These are phyloP conservation scores for Bhutanitis thaidina DNA, from an alignment of 2,888 invertebrate species.

Conservation along the genomic window DNA sequence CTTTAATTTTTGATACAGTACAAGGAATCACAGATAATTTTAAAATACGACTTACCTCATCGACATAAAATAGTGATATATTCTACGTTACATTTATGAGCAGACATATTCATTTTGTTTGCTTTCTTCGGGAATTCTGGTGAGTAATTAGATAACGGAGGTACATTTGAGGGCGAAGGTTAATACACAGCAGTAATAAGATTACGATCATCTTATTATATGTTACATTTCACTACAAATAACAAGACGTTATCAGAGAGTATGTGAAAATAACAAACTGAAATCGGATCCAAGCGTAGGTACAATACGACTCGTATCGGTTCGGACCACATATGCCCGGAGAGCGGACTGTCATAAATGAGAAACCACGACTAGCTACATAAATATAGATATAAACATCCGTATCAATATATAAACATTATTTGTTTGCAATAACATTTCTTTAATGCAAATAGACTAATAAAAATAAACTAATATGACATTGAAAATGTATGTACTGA, in stretches of 20 bases:
- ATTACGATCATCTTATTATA: conserved; percentile 9
- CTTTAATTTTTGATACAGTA: too few species aligned
- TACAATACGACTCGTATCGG: background rate
- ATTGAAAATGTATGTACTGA: too few species aligned
- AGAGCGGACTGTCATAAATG: conserved; percentile 1
- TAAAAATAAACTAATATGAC: background rate
- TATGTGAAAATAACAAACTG: conserved; percentile 6
- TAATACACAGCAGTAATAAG: background rate
- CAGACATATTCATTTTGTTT: too few species aligned
- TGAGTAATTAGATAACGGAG: conserved; percentile 11
- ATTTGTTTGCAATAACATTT: conserved; percentile 15
- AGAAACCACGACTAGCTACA: conserved; percentile 7
- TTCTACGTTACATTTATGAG: too few species aligned
- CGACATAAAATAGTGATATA: too few species aligned
- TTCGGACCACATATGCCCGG: background rate
- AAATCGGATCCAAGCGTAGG: background rate
- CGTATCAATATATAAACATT: conserved; percentile 19
- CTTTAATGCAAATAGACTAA: background rate
- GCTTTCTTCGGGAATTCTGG: background rate
- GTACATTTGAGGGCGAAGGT: conserved; percentile 9
- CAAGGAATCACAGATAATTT: too few species aligned
- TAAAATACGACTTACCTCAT: too few species aligned
- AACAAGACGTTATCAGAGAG: background rate
- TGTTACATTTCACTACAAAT: conserved; percentile 9
- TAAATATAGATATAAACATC: conserved; percentile 18